Conservation (phyloP, 2,113 vertebrate species). For the Perca schrenkii region DNA sequence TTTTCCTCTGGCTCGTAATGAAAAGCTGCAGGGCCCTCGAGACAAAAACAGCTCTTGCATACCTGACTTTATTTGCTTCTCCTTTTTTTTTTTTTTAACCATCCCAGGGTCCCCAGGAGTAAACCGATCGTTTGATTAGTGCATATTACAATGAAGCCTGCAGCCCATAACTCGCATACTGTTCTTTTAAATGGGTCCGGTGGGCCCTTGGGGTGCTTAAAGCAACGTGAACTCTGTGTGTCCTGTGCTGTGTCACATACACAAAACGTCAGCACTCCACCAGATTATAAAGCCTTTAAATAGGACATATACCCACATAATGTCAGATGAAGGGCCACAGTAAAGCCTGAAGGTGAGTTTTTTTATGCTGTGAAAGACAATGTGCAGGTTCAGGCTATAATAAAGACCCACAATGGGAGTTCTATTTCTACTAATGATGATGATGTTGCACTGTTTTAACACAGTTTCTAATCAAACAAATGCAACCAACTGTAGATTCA, state of each 20-base stretch:
- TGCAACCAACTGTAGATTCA: neutral
- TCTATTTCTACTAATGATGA: neutral
- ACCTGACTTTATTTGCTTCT: slow-evolving; percentile 66
- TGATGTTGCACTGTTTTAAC: neutral
- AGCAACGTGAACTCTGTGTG: slow-evolving; percentile 5
- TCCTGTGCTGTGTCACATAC: neutral
- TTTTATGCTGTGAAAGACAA: slow-evolving; percentile 8
- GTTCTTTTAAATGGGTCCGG: slow-evolving; percentile 32
- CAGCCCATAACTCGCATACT: slow-evolving; percentile 36
- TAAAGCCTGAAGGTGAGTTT: slow-evolving; percentile 20
- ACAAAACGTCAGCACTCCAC: neutral
- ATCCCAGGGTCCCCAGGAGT: slow-evolving; percentile 33
- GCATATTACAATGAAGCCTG: slow-evolving; percentile 52
- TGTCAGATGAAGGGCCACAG: neutral
- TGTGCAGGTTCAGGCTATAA: neutral
- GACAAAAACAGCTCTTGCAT: slow-evolving; percentile 53
- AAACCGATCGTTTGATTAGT: slow-evolving; percentile 70
- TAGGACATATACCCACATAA: neutral
- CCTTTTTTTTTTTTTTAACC: slow-evolving; percentile 38
- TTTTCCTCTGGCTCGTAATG: slow-evolving; percentile 63
- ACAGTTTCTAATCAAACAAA: neutral
- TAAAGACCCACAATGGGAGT: neutral
- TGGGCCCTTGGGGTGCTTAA: slow-evolving; percentile 3
- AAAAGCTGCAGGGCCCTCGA: slow-evolving; percentile 50
- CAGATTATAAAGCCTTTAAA: slow-evolving; percentile 24